Evolutionary conservation across 2,888 invertebrate genomes (phyloP).

Genomic region (Itoplectis maculator): DNA sequence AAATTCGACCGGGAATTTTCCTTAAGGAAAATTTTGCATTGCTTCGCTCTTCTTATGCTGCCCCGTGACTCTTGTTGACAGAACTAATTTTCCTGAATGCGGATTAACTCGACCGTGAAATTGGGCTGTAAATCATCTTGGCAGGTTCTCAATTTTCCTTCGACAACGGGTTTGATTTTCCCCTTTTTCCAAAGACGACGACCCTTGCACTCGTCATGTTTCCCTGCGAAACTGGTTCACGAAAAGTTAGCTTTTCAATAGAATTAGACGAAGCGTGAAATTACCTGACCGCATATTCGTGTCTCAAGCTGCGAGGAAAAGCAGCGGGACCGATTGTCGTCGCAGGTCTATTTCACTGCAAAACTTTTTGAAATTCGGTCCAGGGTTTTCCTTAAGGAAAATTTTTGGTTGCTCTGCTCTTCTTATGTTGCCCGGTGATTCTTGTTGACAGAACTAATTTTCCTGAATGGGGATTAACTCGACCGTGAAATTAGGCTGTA

Average conservation of each 20-base stretch:
- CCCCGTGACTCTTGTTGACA: constrained; percentile 61
- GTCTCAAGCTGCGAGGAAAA: neutral
- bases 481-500: constrained; percentile 57
- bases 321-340: neutral
- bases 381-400: neutral
- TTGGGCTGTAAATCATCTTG: neutral
- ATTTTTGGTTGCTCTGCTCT: constrained; percentile 33
- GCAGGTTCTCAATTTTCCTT: neutral
- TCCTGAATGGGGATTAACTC: constrained; percentile 67
- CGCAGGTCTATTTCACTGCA: neutral
- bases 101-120: constrained; percentile 48
- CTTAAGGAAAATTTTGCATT: neutral
- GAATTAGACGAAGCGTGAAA: neutral
- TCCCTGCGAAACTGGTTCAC: neutral
- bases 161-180: too few relatives aligned
- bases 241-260: neutral
- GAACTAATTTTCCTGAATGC: constrained; percentile 64
- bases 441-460: constrained; percentile 74
- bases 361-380: neutral
- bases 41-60: constrained; percentile 44
- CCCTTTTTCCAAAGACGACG: neutral
- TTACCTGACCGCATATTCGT: neutral
- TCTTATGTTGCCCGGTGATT: constrained; percentile 69
- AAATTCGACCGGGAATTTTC: too few relatives aligned
- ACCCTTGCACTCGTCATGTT: neutral